Base-by-base conservation (phyloP, 2,797 vertebrate genomes). In the Triplophysa yarkandensis region DNA sequence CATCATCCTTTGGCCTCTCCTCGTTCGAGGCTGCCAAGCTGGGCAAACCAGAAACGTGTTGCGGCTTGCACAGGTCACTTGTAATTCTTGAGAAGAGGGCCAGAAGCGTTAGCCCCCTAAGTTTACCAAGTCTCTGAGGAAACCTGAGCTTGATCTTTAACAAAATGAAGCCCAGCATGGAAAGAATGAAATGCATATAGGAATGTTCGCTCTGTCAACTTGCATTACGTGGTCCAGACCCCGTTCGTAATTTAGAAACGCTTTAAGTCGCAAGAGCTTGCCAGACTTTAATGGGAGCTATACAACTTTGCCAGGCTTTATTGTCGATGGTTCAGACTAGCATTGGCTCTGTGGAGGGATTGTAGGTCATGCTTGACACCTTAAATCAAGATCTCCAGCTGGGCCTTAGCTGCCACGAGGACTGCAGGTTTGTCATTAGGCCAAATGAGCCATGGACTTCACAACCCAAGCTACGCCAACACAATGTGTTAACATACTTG, bases 371-470 rank as follows among this genome's bases (percentile, higher is more conserved):
- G 44, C 32, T 68, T 25, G 19, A 73, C 27, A 44, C 69, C 39
- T 32, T 21, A 43, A 63, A 52, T 68, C 36, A 17, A 21, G 11
- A 19, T 64, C 4, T 68, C 48, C 48, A 57, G 64, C 57, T 62
- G 44, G 32, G 44, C 17, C 32, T 39, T 63, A 63, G 32, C 16
- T 21, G 41, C 55, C 2, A 68, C 34, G 63, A 54, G 32, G 54
- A 54, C 70, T 61, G 57, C 48, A 55, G 48, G 36, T 74, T 74
- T 74, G 55, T 61, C 19, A 46, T 46, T 57, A 63, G 76, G 48
- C 64, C 64, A 65, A 73, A 62, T 65, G 65, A 67, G 48, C 19
- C 30, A 71, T 39, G 70, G 69, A 61, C 54, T 77, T 77, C 69
- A 62, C 69, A 77, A 63, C 54, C 57, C 16, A 19, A 60, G 32